These are phyloP conservation scores for Danio choprae DNA, from an alignment of 2,797 vertebrate genomes.

Conservation along the genomic window DNA sequence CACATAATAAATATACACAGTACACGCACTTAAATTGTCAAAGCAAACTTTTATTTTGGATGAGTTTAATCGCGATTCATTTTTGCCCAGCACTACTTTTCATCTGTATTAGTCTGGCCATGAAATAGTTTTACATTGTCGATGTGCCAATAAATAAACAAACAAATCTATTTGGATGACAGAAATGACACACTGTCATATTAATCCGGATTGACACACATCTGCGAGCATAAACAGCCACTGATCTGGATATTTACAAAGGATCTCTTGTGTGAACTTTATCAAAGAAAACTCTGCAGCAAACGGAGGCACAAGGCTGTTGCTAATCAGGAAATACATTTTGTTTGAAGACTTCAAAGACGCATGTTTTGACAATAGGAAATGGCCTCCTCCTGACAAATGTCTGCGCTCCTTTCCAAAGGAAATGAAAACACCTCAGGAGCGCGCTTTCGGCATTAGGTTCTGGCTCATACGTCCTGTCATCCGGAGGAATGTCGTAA, in stretches of 20 bases:
- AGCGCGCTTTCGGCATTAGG: slow-evolving; percentile 20
- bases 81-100: no score
- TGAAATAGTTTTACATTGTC: no score
- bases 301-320: slow-evolving; percentile 56
- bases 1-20: no score
- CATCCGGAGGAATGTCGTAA: slow-evolving; percentile 22
- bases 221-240: slow-evolving; percentile 11
- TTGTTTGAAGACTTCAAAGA: slow-evolving; percentile 67
- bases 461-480: slow-evolving; percentile 11
- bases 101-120: no score
- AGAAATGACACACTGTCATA: background rate
- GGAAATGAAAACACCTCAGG: slow-evolving; percentile 23
- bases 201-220: slow-evolving; percentile 9
- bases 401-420: slow-evolving; percentile 45
- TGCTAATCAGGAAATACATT: slow-evolving; percentile 62
- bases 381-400: slow-evolving; percentile 45
- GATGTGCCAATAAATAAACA: no score
- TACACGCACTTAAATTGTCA: no score
- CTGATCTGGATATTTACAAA: slow-evolving; percentile 40
- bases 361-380: slow-evolving; percentile 45
- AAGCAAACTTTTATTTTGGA: no score
- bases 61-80: no score
- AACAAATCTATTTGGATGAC: no score
- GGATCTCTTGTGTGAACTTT: slow-evolving; percentile 17
- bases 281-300: slow-evolving; percentile 17